Percentiles rank a stretch among this genome's conserved stretches.
Evolutionary conservation across 2,888 invertebrate species (phyloP).

Genomic region (Papilio protenor): DNA sequence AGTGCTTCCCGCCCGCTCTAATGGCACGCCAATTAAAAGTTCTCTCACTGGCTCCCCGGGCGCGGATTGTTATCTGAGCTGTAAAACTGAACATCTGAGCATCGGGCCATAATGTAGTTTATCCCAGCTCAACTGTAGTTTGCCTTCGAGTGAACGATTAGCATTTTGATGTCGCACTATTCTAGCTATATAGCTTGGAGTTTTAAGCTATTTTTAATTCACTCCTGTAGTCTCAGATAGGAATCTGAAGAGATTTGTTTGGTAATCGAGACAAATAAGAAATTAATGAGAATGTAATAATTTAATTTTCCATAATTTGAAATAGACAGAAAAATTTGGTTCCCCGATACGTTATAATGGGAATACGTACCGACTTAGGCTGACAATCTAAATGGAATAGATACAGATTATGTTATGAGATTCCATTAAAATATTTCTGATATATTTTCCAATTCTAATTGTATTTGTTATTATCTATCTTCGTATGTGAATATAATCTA

Average conservation of each 20-base stretch:
- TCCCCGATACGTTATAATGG: background rate
- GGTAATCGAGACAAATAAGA: background rate
- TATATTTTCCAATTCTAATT: background rate
- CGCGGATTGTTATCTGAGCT: slow-evolving; percentile 78
- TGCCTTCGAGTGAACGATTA: slow-evolving; percentile 62
- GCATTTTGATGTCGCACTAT: slow-evolving; percentile 74
- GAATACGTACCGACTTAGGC: background rate
- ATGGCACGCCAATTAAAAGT: slow-evolving; percentile 85
- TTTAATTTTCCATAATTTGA: background rate
- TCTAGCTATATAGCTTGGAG: slow-evolving; percentile 45
- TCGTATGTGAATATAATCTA: background rate
- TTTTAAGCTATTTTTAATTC: slow-evolving; percentile 8
- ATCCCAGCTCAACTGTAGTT: slow-evolving; percentile 65
- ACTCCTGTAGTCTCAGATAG: background rate
- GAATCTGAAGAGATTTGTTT: background rate
- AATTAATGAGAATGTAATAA: background rate
- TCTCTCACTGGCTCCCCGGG: slow-evolving; percentile 72
- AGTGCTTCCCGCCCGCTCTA: slow-evolving; percentile 80
- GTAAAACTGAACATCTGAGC: slow-evolving; percentile 80
- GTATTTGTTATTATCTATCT: background rate
- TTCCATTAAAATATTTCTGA: background rate
- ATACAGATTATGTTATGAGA: slow-evolving; percentile 1
- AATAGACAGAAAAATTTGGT: background rate
- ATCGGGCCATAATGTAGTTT: slow-evolving; percentile 76
- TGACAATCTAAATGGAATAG: background rate